Evolutionary conservation across 2,113 vertebrate genomes (phyloP).

Genomic region (Rhadina sibilatrix): DNA sequence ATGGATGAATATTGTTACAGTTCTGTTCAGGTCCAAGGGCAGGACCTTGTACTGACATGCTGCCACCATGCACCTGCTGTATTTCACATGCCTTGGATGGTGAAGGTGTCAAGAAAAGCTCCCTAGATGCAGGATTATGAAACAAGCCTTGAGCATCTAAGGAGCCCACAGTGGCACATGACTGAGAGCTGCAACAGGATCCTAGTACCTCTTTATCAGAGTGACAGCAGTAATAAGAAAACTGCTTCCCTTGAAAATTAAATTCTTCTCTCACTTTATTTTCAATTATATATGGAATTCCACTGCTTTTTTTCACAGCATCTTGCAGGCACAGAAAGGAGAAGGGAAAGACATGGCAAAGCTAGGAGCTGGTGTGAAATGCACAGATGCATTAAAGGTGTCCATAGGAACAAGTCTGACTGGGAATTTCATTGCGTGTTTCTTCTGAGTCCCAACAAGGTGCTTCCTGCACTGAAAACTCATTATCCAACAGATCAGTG

Average conservation of each 20-base stretch:
- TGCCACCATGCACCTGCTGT: not conserved
- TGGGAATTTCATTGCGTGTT: not conserved
- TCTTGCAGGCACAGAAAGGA: not conserved
- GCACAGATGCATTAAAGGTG: not conserved
- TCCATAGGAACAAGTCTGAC: not conserved
- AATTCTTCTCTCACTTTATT: not conserved
- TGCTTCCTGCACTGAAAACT: not conserved
- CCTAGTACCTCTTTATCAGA: not conserved
- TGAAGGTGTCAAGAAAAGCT: not conserved
- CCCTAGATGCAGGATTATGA: not conserved
- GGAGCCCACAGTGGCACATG: fast-evolving
- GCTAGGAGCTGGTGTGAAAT: not conserved
- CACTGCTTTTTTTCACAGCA: not conserved
- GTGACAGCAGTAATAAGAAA: not conserved
- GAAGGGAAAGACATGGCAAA: not conserved
- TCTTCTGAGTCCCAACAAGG: not conserved
- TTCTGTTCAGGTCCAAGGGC: not conserved
- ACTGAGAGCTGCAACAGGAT: not conserved
- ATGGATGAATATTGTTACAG: not conserved
- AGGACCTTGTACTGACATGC: not conserved
- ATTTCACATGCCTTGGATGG: not conserved
- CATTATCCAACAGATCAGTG: not conserved
- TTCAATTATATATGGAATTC: not conserved
- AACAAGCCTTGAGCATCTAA: not conserved
- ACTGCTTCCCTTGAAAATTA: not conserved